Evolutionary conservation across 2,888 invertebrate species (phyloP).

Genomic region (Ichneumoninae sp.): DNA sequence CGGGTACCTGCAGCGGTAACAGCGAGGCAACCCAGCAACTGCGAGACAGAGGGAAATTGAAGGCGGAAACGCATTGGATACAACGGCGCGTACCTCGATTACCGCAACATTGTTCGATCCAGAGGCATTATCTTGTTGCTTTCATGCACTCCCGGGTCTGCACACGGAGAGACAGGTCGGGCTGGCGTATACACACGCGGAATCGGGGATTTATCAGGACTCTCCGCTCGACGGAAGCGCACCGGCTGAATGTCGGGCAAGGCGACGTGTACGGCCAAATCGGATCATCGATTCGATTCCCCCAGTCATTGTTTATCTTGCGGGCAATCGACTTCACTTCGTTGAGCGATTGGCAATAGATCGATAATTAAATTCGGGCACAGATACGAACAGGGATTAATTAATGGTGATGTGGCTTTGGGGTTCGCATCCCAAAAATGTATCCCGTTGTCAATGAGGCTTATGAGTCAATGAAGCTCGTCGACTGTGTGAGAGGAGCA

Average conservation of each 20-base stretch:
- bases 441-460: too few relatives aligned
- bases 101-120: conserved; percentile 54
- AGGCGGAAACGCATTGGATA: conserved; percentile 34
- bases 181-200: neutral
- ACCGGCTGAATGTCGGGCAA: neutral
- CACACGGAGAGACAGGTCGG: neutral
- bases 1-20: neutral
- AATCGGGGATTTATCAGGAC: conserved; percentile 5
- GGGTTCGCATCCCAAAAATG: too few relatives aligned
- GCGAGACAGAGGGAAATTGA: conserved; percentile 53
- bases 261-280: conserved; percentile 12
- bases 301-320: conserved; percentile 32
- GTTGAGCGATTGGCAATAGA: neutral
- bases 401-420: neutral
- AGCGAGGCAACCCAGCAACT: neutral
- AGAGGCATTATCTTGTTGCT: conserved; percentile 46
- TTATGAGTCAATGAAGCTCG: too few relatives aligned
- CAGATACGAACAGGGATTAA: neutral
- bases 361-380: neutral
- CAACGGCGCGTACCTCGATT: conserved; percentile 46
- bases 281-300: conserved; percentile 26
- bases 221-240: neutral
- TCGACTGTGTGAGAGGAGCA: too few relatives aligned
- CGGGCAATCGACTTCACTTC: conserved; percentile 7
- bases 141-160: conserved; percentile 36